phyloP scores from a whole-genome alignment of 2,113 vertebrate species.

The Rhynchomys soricoides region DNA sequence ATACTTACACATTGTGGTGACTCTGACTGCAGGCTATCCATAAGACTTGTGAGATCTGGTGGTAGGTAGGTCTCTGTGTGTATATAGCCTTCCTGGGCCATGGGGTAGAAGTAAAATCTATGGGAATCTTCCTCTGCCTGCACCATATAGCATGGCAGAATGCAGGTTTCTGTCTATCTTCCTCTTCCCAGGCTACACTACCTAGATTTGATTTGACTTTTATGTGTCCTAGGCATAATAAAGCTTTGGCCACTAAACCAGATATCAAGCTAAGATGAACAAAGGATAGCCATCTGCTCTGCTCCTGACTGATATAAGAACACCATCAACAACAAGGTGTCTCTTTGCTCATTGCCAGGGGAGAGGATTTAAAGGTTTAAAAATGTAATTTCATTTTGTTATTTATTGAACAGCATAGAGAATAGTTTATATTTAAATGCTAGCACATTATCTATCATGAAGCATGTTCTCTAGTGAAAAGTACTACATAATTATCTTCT shows the following conservation, averaged over 20 bases:
- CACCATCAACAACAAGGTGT: neutral
- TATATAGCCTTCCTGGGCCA: neutral
- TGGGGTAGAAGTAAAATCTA: neutral
- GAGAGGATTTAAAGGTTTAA: constrained; percentile 1
- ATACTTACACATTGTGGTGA: neutral
- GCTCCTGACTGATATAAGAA: neutral
- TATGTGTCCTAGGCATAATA: neutral
- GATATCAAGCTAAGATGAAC: neutral
- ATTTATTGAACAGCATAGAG: neutral
- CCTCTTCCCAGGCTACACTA: neutral
- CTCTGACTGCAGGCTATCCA: neutral
- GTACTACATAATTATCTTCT: neutral
- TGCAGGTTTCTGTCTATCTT: neutral
- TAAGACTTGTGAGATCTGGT: neutral
- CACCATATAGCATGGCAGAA: neutral
- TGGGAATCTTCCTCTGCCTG: neutral
- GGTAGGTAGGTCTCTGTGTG: neutral
- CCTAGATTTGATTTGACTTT: neutral
- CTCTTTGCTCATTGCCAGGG: neutral
- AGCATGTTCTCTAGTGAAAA: neutral
- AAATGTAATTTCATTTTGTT: neutral
- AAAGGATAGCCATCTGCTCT: neutral
- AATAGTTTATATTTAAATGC: neutral
- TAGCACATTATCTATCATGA: neutral
- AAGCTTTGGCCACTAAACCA: neutral